Conservation (phyloP, 2,113 vertebrate species). For the Halichoerus grypus region DNA sequence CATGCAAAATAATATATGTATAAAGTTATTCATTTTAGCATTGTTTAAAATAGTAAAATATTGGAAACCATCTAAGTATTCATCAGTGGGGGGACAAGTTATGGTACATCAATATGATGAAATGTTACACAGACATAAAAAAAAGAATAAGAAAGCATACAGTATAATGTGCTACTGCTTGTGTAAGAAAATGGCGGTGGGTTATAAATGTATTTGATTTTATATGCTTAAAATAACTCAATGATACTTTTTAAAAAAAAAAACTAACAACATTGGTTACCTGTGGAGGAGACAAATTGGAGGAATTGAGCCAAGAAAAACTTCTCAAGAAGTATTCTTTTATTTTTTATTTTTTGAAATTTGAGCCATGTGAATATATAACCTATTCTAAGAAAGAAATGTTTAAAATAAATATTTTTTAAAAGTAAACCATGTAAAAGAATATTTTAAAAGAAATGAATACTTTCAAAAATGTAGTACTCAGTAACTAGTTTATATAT, state of each 20-base stretch:
- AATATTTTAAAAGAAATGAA: background rate
- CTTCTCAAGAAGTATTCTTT: background rate
- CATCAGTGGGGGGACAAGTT: background rate
- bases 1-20: background rate
- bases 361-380: background rate
- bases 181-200: background rate
- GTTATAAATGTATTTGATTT: background rate
- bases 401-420: background rate
- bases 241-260: background rate
- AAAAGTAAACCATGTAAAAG: slow-evolving; percentile 17
- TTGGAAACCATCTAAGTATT: background rate
- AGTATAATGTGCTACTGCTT: background rate
- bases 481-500: background rate
- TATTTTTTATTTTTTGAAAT: background rate
- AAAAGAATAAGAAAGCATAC: background rate
- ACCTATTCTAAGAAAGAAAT: slow-evolving; percentile 8
- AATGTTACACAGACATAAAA: background rate
- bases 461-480: background rate
- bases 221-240: background rate
- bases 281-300: background rate
- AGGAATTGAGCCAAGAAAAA: background rate
- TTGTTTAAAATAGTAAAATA: slow-evolving; percentile 21
- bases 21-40: background rate
- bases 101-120: background rate
- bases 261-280: background rate